phyloP scores from a whole-genome alignment of 2,797 vertebrate genomes.

The Meda fulgida region DNA sequence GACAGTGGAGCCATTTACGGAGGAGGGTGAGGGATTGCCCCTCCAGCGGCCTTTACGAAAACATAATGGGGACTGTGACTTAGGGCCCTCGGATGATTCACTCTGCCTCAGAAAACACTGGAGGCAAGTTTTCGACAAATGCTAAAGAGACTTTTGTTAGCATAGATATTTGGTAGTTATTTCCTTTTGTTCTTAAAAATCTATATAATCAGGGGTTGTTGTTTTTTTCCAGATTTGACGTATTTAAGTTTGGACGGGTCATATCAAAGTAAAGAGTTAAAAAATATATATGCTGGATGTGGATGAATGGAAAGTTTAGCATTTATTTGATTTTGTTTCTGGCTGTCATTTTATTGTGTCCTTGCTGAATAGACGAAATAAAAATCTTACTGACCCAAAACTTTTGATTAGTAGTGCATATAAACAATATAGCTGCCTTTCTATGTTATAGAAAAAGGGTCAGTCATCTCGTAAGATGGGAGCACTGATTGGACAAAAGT shows the following conservation, averaged over 20 bases:
- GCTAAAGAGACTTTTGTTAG: slow-evolving; percentile 26
- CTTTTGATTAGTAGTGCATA: neutral
- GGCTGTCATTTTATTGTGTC: neutral
- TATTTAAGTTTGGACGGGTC: neutral
- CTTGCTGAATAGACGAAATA: neutral
- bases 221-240: neutral
- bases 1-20: slow-evolving; percentile 38
- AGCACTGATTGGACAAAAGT: neutral
- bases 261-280: neutral
- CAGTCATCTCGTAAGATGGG: neutral
- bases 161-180: neutral
- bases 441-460: neutral
- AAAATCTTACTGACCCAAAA: neutral
- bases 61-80: slow-evolving; percentile 47
- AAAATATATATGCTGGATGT: neutral
- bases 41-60: slow-evolving; percentile 43
- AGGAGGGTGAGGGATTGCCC: slow-evolving; percentile 50
- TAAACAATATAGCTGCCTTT: neutral
- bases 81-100: slow-evolving; percentile 41
- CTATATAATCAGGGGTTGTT: neutral
- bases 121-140: slow-evolving; percentile 21
- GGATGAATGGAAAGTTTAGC: too few relatives aligned
- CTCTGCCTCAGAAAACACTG: slow-evolving; percentile 21
- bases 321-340: too few relatives aligned
- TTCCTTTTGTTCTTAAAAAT: neutral